Base-by-base conservation (phyloP, 1,140 invertebrate species). In the Drosophila ficusphila region DNA sequence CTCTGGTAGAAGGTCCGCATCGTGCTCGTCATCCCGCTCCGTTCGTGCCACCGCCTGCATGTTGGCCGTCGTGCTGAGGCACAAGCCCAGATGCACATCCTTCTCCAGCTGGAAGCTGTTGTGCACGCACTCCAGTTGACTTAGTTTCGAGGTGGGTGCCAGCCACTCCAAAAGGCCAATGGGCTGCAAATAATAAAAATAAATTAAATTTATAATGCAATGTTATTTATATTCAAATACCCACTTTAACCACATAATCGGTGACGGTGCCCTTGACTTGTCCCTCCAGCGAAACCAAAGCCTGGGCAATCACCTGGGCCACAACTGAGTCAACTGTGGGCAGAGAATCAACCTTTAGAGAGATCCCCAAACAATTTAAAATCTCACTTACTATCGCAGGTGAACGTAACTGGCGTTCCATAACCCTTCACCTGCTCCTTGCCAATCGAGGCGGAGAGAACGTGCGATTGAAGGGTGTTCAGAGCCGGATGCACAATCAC, bases 121-220 rank as follows among this genome's bases (percentile, higher is more conserved):
- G 89, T 98, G 97, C 56, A 98, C 95, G 92, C 98, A 98, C 90
- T 98, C 97, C 92, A 98, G 98, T 90, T 98, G 96, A 46, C 95
- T 95, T 18, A 99, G 93, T 23, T 92, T 93, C 8, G 94, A 94
- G 21, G 93, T 94, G 34, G 92, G 93, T 1, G 90, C 81, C 21
- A 91, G 51, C 91, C 91, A 91, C 56, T 91, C 91, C 9, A 82
- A 33, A 0, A 90, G 56, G n/a, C 91, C 91, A 51, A 91, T 91
- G 4, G 91, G 90, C 69, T 89, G 25, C 16, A 14, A 4, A 23
- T 12, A 2, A 27, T 27, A 27, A 27, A 6, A 27, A 8, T 27
- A 7, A 27, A n/a, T n/a, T 8, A 11, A 9, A 9, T 29, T 0
- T 29, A 9, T 9, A 9, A 0, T 8, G 5, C 7, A 29, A 29